Conservation (phyloP, 2,113 vertebrate genomes). For the Bos taurus region DNA sequence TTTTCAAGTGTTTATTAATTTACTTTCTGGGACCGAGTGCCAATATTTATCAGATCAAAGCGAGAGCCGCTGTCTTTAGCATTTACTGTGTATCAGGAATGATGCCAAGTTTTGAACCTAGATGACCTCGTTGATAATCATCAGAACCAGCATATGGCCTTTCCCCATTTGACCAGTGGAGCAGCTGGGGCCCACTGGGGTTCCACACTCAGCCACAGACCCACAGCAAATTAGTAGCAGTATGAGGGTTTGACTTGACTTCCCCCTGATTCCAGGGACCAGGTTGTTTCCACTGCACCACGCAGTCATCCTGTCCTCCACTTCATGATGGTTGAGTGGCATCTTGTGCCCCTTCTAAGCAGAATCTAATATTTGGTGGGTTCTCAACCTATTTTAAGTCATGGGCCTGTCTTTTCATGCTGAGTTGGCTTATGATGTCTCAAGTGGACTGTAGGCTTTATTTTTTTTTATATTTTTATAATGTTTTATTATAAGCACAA, state of each 20-base stretch:
- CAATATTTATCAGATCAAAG: conserved; percentile 21
- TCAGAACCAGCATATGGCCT: background rate
- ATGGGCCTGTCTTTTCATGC: background rate
- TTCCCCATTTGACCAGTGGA: background rate
- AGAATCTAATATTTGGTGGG: background rate
- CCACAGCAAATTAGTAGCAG: background rate
- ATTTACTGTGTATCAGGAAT: background rate
- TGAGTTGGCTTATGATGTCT: background rate
- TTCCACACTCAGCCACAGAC: background rate
- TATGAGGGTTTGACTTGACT: background rate
- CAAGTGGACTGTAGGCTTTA: too few relatives aligned
- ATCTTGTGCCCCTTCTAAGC: background rate
- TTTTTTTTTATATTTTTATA: too few relatives aligned
- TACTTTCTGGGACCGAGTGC: background rate
- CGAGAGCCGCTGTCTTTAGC: background rate
- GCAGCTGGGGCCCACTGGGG: background rate
- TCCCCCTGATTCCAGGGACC: background rate
- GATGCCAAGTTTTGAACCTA: background rate
- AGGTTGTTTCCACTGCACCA: background rate
- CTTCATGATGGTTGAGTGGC: background rate
- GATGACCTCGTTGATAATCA: background rate
- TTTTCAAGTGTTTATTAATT: conserved; percentile 33
- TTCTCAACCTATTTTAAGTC: background rate
- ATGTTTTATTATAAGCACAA: too few relatives aligned
- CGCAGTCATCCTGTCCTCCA: background rate